Conservation (phyloP, 2,888 invertebrate species). For the Andrena hattorfiana region DNA sequence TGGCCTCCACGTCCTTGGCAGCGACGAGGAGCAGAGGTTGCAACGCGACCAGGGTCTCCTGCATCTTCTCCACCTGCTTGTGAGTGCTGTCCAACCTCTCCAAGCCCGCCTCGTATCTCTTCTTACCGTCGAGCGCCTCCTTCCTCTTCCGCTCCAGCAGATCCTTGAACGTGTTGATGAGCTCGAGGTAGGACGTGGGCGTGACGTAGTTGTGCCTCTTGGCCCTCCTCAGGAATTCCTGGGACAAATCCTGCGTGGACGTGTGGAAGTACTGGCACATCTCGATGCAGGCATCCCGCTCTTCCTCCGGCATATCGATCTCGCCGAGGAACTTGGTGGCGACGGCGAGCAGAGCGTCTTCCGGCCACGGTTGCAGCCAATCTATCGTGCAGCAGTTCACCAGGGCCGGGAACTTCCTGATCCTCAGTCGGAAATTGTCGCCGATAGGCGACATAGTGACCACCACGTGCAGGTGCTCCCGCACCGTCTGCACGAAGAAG, state of each 20-base stretch:
- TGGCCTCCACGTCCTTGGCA: constrained; percentile 94
- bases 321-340: constrained; percentile 91
- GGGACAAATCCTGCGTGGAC: constrained; percentile 91
- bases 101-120: constrained; percentile 94
- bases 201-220: constrained; percentile 95
- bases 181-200: constrained; percentile 96
- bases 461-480: constrained; percentile 95
- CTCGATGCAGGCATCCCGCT: constrained; percentile 92
- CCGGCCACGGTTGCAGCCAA: constrained; percentile 98
- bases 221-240: constrained; percentile 88
- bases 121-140: constrained; percentile 89
- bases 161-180: constrained; percentile 95
- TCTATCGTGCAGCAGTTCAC: constrained; percentile 98
- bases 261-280: constrained; percentile 96
- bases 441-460: constrained; percentile 97
- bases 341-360: constrained; percentile 95
- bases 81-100: constrained; percentile 94
- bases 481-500: constrained; percentile 94
- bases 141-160: constrained; percentile 91
- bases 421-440: constrained; percentile 91
- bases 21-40: constrained; percentile 95
- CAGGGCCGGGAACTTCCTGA: constrained; percentile 96
- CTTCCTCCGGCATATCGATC: constrained; percentile 90
- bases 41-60: constrained; percentile 92
- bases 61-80: constrained; percentile 93